Base-by-base conservation (phyloP, 2,797 vertebrate species). In the Urosaurus nigricauda region DNA sequence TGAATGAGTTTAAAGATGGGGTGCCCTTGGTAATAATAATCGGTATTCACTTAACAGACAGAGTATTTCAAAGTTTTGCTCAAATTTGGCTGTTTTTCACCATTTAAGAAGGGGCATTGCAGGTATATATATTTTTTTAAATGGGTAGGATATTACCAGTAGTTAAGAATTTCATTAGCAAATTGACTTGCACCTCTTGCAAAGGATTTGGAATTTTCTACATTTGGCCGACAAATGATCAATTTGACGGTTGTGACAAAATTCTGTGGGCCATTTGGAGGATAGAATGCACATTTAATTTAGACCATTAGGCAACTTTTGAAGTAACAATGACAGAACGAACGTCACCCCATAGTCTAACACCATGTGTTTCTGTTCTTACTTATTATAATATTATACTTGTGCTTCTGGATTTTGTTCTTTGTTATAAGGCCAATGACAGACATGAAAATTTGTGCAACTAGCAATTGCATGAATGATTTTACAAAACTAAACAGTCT, bases 1-100 rank as follows among this genome's bases (percentile, higher is more conserved):
- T 95, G 94, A 91, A 95, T 93, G 92, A 89, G 88, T 95, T 95
- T 94, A 94, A 86, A 95, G 93, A 94, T 94, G 58, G 58, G 93
- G 93, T 88, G 92, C 87, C 86, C 84, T 88, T 87, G 87, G 94
- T 93, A 83, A 94, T 91, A 95, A 93, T 92, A 87, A 73, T 92
- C 89, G 84, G 89, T 92, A 94, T 92, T 94, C 94, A 94, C 92
- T 90, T 95, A 94, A 94, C 88, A 65, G 89, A 84, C 88, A 87
- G 37, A 90, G 77, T 82, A 79, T 93, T 92, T 81, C 83, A 86
- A 82, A 86, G 87, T 51, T 58, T 90, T 37, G 24, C 81, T 87
- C 90, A 91, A 43, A 47, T 87, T 86, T 40, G 83, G 85, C 19
- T 13, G 85, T 53, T 93, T 89, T 90, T 84, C 84, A 87, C 75